Base-by-base conservation (phyloP, 2,797 vertebrate species). In the Eulemur rubriventer region DNA sequence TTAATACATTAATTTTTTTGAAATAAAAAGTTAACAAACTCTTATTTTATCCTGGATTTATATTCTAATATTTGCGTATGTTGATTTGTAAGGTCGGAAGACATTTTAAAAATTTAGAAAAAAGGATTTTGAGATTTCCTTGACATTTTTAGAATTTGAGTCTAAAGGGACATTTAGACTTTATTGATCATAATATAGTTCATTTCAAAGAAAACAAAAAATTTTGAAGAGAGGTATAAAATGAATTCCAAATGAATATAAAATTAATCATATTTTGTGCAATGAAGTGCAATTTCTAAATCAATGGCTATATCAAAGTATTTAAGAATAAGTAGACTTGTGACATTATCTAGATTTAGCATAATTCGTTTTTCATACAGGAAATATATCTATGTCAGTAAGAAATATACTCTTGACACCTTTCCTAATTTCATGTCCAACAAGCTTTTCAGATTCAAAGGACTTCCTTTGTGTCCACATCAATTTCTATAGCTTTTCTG, bases 351-450 rank as follows among this genome's bases (percentile, higher is more conserved):
- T 69, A 69, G 20, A 61, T 52, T 95, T 87, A 69, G 38, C 8
- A 30, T 55, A 91, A 88, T 59, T 89, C 7, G 73, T 18, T 65
- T 84, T 89, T 73, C n/a, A 83, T 61, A 65, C 17, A 82, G 63
- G 43, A 14, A 38, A 67, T 59, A 69, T 35, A 5, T 72, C 67
- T 79, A 41, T 52, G 18, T 67, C 35, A 43, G n/a, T 93, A 65
- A 96, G 41, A 24, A 79, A 38, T 50, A 63, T 0, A 57, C 26
- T 89, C 55, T 78, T 94, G 86, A 96, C 22, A 70, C n/a, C 8
- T 90, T 92, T 88, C 55, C 50, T 79, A 84, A 95, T 95, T 90
- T 84, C 38, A 70, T 41, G 10, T 90, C 61, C 59, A 90, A 59
- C 1, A 89, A 69, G 13, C 11, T 91, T 30, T 95, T 96, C 24